Percentiles rank a stretch among this genome's conserved stretches.
Evolutionary conservation across 2,113 vertebrate genomes (phyloP).

Genomic region (Lampris incognitus): DNA sequence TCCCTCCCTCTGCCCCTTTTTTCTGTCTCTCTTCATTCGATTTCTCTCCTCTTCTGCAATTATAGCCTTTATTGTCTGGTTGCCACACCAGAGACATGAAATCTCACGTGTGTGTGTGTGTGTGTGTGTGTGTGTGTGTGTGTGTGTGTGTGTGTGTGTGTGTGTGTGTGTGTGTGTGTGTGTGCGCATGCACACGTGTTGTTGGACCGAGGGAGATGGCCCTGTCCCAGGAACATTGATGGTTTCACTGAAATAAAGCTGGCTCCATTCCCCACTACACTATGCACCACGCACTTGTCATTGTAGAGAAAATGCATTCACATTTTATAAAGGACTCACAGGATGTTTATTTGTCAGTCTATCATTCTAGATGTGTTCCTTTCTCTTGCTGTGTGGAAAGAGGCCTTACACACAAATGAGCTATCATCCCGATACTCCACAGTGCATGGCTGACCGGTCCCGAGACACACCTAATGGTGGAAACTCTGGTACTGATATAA

Average conservation of each 20-base stretch:
- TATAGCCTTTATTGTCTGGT: slow-evolving; percentile 17
- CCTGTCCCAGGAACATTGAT: slow-evolving; percentile 13
- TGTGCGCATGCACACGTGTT: not conserved
- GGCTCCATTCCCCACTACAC: slow-evolving; percentile 42
- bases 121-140: slow-evolving; percentile 31
- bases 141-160: not conserved
- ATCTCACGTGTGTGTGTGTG: slow-evolving; percentile 7
- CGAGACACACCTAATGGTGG: slow-evolving; percentile 62
- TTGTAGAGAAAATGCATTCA: not conserved
- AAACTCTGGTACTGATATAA: slow-evolving; percentile 68
- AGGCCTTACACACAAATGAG: slow-evolving; percentile 25
- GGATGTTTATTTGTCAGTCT: not conserved
- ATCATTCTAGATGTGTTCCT: not conserved
- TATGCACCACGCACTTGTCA: slow-evolving; percentile 7
- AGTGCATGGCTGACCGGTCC: slow-evolving; percentile 19
- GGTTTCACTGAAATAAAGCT: not conserved
- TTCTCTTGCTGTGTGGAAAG: not conserved
- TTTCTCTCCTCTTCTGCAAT: slow-evolving; percentile 14
- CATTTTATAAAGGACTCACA: slow-evolving; percentile 37
- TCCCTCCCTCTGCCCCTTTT: not conserved
- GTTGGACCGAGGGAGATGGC: not conserved
- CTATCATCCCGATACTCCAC: slow-evolving; percentile 26
- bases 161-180: slow-evolving; percentile 13
- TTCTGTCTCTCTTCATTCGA: not conserved
- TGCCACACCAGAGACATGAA: slow-evolving; percentile 44